Evolutionary conservation across 2,888 invertebrate species (phyloP).

Genomic region (Stratiomys singularior): DNA sequence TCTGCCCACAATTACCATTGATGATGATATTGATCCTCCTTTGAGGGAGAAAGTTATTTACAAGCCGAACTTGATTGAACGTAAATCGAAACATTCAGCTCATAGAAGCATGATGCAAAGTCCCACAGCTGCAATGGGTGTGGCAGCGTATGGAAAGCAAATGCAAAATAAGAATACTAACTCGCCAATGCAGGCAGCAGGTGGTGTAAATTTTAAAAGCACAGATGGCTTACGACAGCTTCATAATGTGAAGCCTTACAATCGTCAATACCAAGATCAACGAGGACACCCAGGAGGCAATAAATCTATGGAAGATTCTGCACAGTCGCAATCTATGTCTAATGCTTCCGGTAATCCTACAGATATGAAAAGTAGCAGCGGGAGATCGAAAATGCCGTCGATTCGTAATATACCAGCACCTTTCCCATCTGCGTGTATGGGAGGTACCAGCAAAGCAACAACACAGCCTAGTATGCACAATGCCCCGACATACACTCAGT

Average conservation of each 20-base stretch:
- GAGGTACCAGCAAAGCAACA: constrained; percentile 19
- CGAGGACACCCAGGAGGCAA: neutral
- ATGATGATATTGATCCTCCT: constrained; percentile 51
- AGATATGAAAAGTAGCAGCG: constrained; percentile 22
- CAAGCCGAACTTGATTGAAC: constrained; percentile 57
- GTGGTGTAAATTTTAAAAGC: constrained; percentile 13
- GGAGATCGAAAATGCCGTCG: constrained; percentile 49
- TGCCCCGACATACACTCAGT: constrained; percentile 18
- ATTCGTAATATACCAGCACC: constrained; percentile 56
- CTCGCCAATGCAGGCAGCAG: neutral
- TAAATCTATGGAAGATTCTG: constrained; percentile 23
- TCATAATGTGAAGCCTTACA: constrained; percentile 49
- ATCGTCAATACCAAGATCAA: constrained; percentile 44
- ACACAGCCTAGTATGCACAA: constrained; percentile 11
- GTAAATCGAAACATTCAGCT: constrained; percentile 60
- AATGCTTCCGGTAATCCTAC: neutral
- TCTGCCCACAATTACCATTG: constrained; percentile 50
- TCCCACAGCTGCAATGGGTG: constrained; percentile 9
- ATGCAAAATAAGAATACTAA: neutral
- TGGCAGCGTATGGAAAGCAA: constrained; percentile 15
- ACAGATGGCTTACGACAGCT: constrained; percentile 36
- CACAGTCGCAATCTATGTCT: neutral
- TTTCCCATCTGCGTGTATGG: constrained; percentile 52
- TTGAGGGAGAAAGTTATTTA: constrained; percentile 55
- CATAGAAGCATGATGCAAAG: constrained; percentile 18